Percentiles rank a stretch among this genome's conserved stretches.
Conservation (phyloP, 2,113 vertebrate genomes). For the Thryonomys swinderianus region DNA sequence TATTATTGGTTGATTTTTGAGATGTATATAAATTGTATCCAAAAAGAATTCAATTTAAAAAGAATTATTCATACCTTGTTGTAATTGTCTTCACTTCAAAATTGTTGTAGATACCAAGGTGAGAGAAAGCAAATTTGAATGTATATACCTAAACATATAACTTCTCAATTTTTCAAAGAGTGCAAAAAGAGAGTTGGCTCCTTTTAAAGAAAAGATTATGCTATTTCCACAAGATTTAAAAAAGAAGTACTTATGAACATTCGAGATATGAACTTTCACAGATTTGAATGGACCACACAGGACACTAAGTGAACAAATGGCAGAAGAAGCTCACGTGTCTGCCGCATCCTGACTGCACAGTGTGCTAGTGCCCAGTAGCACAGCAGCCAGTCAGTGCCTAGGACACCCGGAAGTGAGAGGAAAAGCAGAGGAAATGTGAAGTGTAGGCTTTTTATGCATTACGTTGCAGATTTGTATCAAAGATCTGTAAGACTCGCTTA, state of each 20-base stretch:
- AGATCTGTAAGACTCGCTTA: not conserved
- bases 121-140: not conserved
- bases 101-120: not conserved
- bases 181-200: not conserved
- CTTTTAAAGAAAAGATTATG: not conserved
- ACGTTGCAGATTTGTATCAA: not conserved
- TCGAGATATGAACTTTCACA: not conserved
- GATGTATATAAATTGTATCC: too few species aligned
- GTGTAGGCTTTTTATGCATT: not conserved
- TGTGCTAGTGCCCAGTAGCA: fast-evolving
- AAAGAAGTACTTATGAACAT: not conserved
- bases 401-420: not conserved
- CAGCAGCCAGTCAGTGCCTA: not conserved
- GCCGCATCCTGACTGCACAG: not conserved
- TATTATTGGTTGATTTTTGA: too few species aligned
- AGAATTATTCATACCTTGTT: not conserved
- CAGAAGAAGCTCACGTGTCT: not conserved
- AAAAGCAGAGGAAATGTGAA: not conserved
- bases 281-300: not conserved
- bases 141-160: not conserved
- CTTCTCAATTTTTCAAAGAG: not conserved
- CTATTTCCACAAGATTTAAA: not conserved
- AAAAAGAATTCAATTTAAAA: too few species aligned
- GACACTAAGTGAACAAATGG: not conserved
- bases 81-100: not conserved